Conservation (phyloP, 2,113 vertebrate species). For the Eira barbara region DNA sequence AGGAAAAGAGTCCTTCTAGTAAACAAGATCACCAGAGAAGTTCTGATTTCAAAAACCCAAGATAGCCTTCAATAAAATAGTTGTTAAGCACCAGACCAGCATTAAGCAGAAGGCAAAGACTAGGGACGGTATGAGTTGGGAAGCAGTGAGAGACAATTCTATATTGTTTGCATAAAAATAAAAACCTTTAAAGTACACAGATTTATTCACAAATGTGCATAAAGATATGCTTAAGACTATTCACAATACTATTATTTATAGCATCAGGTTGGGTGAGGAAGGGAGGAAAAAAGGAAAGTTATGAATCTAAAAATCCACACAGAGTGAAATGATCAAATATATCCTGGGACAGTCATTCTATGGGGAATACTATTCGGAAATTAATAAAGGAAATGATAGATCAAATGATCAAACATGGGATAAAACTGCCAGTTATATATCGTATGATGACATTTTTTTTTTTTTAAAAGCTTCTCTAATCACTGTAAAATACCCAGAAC, state of each 20-base stretch:
- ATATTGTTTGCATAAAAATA: not conserved
- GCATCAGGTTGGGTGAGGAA: not conserved
- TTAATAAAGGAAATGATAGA: not conserved
- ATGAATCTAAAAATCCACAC: not conserved
- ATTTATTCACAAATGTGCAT: not conserved
- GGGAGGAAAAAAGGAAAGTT: not conserved
- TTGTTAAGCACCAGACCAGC: not conserved
- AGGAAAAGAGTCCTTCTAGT: not conserved
- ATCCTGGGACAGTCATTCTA: not conserved
- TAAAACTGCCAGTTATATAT: not conserved
- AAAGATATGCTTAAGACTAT: not conserved
- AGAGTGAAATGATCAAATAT: not conserved
- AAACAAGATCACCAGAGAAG: not conserved
- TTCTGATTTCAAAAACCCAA: not conserved
- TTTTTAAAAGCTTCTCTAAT: not conserved
- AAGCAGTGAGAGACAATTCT: not conserved
- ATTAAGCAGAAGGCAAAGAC: not conserved
- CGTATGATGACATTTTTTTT: not conserved
- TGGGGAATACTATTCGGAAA: not conserved
- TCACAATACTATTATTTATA: not conserved
- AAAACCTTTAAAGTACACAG: not conserved
- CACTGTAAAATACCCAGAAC: not conserved
- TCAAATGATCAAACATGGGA: not conserved
- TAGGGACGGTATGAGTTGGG: not conserved
- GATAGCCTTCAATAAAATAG: not conserved